A percentile compares a stretch with the other conserved stretches of the same genome.
Conservation (phyloP, 2,113 vertebrate species). For the Craseonycteris thonglongyai region DNA sequence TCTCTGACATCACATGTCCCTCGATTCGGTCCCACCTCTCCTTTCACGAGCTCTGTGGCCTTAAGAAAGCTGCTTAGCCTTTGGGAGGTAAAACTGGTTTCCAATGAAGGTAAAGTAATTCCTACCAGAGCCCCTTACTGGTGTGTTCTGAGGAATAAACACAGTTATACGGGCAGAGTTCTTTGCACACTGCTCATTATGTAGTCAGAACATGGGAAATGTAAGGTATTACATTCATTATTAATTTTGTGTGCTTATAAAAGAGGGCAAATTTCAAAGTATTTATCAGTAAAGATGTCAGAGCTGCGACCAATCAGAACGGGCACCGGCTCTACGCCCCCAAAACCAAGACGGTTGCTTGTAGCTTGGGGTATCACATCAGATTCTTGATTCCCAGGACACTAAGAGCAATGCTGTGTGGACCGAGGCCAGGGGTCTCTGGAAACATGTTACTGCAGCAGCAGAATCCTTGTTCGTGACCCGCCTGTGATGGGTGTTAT, state of each 20-base stretch:
- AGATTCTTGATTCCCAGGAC: background rate
- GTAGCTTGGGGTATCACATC: no score
- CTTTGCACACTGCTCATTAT: rapidly evolving
- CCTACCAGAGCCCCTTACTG: background rate
- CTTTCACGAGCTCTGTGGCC: background rate
- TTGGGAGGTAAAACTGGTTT: background rate
- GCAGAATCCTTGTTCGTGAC: background rate
- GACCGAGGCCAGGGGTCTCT: background rate
- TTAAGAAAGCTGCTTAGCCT: background rate
- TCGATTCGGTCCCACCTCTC: no score
- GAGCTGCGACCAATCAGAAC: background rate
- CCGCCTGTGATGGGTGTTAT: background rate
- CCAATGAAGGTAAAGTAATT: background rate
- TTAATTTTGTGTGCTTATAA: background rate
- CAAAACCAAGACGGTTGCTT: background rate
- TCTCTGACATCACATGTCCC: rapidly evolving
- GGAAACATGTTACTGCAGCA: background rate
- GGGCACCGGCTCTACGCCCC: no score
- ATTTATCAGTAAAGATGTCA: no score
- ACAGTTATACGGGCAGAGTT: rapidly evolving
- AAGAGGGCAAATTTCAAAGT: background rate
- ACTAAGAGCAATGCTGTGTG: no score
- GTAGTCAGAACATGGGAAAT: background rate
- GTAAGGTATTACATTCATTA: background rate
- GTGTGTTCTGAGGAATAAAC: background rate